These are phyloP conservation scores for Heteractis magnifica DNA, from an alignment of 92 coral and sea anemone species.

Conservation along the genomic window DNA sequence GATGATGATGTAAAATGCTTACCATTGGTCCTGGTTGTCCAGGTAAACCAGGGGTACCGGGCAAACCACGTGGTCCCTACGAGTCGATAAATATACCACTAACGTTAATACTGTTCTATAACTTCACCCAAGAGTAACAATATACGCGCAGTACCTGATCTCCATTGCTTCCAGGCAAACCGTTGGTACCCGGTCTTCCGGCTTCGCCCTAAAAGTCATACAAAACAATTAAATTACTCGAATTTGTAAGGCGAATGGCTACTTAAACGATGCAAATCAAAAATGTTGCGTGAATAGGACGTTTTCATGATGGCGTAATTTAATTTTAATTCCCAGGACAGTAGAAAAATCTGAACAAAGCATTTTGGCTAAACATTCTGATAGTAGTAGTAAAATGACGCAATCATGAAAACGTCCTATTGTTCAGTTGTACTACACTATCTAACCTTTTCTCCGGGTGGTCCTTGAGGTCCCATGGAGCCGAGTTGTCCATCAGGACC, in stretches of 20 bases:
- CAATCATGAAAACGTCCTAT: no score
- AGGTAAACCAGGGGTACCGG: constrained; percentile 41
- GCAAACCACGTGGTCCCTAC: constrained; percentile 52
- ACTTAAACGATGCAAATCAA: no score
- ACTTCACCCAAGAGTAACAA: not conserved
- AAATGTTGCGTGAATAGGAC: no score
- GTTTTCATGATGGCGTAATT: no score
- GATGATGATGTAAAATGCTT: not conserved
- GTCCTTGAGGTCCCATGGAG: constrained; percentile 54
- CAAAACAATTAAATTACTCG: not conserved
- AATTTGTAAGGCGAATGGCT: not conserved
- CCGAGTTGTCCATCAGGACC: constrained; percentile 50
- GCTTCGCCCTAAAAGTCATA: constrained; percentile 23
- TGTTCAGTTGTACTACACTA: no score
- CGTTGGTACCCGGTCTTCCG: constrained; percentile 26
- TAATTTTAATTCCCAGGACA: no score
- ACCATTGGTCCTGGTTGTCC: constrained; percentile 42
- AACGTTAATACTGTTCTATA: not conserved
- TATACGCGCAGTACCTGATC: constrained; percentile 23
- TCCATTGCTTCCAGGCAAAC: constrained; percentile 39
- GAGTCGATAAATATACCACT: not conserved
- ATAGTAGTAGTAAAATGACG: no score
- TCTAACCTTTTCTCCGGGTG: constrained; percentile 60
- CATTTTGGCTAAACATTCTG: no score
- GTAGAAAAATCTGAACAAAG: no score